These are phyloP conservation scores for Microcebus ravelobensis DNA, from an alignment of 2,113 vertebrate species.

Conservation along the genomic window DNA sequence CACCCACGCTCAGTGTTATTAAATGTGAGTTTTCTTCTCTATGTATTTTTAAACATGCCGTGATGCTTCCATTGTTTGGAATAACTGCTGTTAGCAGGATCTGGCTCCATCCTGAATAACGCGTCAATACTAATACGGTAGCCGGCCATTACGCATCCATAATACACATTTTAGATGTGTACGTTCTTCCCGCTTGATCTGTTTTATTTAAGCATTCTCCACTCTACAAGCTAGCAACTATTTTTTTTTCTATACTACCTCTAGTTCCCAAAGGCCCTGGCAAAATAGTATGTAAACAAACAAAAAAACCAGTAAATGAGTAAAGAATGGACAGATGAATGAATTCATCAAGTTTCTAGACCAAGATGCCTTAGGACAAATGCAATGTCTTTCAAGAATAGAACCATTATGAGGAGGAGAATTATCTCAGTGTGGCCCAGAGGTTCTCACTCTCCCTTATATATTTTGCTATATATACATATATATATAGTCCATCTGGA, in stretches of 20 bases:
- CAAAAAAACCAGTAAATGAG: neutral
- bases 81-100: too few species aligned
- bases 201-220: neutral
- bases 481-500: too few species aligned
- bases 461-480: too few species aligned
- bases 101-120: neutral
- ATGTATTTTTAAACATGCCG: neutral
- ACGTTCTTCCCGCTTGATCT: neutral
- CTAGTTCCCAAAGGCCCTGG: neutral
- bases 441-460: neutral
- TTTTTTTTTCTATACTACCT: neutral
- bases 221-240: fast-evolving
- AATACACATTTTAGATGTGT: neutral
- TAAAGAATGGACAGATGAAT: neutral
- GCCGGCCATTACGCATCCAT: fast-evolving
- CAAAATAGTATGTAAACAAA: neutral
- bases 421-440: neutral
- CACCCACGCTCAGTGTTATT: neutral
- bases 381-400: neutral
- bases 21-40: neutral
- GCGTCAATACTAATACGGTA: fast-evolving
- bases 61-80: neutral
- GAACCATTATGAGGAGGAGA: neutral
- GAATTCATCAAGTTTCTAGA: neutral
- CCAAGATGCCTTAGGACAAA: neutral